phyloP scores from a whole-genome alignment of 2,797 vertebrate species.

The Gallinago stenura region DNA sequence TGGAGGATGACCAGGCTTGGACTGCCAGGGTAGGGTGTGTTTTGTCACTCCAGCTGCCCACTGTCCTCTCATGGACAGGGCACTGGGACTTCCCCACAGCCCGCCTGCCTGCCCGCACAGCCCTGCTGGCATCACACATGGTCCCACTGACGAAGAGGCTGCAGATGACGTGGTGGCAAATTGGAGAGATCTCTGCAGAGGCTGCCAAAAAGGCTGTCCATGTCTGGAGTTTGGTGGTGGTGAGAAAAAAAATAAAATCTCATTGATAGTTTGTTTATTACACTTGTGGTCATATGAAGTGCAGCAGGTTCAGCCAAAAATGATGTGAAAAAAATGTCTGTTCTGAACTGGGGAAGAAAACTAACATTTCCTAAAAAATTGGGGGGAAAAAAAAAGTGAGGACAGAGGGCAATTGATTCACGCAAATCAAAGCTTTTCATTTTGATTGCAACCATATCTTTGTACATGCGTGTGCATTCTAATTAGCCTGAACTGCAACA shows the following conservation, averaged over 20 bases:
- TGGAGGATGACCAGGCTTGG: background rate
- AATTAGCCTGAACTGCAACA: background rate
- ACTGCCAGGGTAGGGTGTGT: background rate
- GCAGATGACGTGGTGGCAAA: accelerated
- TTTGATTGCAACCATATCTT: background rate
- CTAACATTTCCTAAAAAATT: background rate
- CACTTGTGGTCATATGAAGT: background rate
- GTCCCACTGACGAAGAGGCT: background rate
- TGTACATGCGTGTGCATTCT: background rate
- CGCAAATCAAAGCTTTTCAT: background rate
- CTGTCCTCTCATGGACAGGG: background rate
- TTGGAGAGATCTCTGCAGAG: background rate
- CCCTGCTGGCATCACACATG: accelerated
- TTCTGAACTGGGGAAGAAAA: background rate
- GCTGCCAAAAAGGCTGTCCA: background rate
- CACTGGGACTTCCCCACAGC: accelerated
- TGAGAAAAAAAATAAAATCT: background rate
- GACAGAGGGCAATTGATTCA: background rate
- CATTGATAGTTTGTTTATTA: background rate
- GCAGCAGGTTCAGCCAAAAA: background rate
- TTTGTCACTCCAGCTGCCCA: background rate
- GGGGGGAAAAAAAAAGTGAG: background rate
- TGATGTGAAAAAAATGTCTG: background rate
- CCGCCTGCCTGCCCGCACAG: background rate
- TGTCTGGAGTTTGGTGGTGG: accelerated